A percentile compares a stretch with the other conserved stretches of the same genome.
These are phyloP conservation scores for Acronicta leporina DNA, from an alignment of 2,888 invertebrate genomes.

Conservation along the genomic window DNA sequence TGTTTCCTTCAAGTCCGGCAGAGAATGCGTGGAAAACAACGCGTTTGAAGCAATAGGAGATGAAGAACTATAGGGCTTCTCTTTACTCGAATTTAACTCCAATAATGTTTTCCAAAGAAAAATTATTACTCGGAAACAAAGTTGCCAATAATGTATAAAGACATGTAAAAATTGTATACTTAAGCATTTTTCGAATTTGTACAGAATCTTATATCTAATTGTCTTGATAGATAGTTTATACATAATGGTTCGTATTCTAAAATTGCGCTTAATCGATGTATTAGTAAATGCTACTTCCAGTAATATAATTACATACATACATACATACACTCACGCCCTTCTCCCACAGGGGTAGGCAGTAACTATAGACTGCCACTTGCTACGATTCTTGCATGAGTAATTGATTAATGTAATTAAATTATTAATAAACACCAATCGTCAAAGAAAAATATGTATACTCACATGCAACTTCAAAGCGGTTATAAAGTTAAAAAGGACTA, in stretches of 20 bases:
- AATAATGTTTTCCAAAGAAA: constrained; percentile 73
- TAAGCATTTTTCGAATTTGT: constrained; percentile 60
- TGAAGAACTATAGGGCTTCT: constrained; percentile 92
- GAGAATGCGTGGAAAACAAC: constrained; percentile 95
- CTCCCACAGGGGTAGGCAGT: too few species aligned
- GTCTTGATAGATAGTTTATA: constrained; percentile 47
- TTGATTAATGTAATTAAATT: too few species aligned
- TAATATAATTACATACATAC: neutral
- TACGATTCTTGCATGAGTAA: too few species aligned
- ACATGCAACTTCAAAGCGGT: neutral
- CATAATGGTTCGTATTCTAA: constrained; percentile 22
- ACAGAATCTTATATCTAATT: constrained; percentile 58
- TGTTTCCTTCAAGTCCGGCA: constrained; percentile 92
- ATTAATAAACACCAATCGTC: neutral
- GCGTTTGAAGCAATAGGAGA: constrained; percentile 99
- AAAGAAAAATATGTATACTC: neutral
- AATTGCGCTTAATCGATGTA: neutral
- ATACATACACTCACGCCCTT: too few species aligned
- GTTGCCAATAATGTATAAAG: constrained; percentile 74
- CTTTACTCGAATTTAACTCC: constrained; percentile 52
- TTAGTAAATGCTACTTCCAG: neutral
- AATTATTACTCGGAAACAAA: constrained; percentile 58
- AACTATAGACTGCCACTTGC: too few species aligned
- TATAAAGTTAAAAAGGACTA: neutral
- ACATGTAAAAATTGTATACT: constrained; percentile 59